phyloP scores from a whole-genome alignment of 2,888 invertebrate genomes.

The Pristionchus fissidentatus region DNA sequence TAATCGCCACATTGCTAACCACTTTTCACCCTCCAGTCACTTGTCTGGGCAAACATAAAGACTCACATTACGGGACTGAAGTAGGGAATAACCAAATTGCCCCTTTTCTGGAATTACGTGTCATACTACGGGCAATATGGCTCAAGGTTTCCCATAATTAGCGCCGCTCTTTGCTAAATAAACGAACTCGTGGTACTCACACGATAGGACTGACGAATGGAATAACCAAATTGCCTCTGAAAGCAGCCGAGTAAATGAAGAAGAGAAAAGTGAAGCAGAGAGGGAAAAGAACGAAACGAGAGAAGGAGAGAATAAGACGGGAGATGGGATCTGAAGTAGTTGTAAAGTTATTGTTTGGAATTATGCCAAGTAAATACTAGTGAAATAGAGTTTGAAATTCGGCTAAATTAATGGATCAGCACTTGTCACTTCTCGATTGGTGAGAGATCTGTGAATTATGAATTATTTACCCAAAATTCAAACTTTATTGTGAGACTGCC shows the following conservation, averaged over 20 bases:
- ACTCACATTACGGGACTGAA: too few relatives aligned
- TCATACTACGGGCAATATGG: too few relatives aligned
- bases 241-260: conserved; percentile 36
- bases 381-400: not conserved
- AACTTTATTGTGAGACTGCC: not conserved
- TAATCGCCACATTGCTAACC: too few relatives aligned
- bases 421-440: too few relatives aligned
- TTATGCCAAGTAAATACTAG: not conserved
- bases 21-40: too few relatives aligned
- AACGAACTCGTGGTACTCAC: not conserved
- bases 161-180: not conserved
- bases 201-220: not conserved
- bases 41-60: too few relatives aligned
- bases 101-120: too few relatives aligned
- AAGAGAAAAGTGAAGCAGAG: conserved; percentile 16
- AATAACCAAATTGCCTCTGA: conserved; percentile 35
- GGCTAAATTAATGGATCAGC: too few relatives aligned
- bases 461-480: too few relatives aligned
- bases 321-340: conserved; percentile 4
- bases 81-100: too few relatives aligned
- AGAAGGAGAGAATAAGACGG: not conserved
- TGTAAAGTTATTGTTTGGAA: too few relatives aligned
- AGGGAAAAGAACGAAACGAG: not conserved
- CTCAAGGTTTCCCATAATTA: not conserved
- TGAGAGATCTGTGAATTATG: too few relatives aligned